Percentiles rank a stretch among this genome's conserved stretches.
phyloP scores from a whole-genome alignment of 1,140 invertebrate species.

The Drosophila trapezifrons region DNA sequence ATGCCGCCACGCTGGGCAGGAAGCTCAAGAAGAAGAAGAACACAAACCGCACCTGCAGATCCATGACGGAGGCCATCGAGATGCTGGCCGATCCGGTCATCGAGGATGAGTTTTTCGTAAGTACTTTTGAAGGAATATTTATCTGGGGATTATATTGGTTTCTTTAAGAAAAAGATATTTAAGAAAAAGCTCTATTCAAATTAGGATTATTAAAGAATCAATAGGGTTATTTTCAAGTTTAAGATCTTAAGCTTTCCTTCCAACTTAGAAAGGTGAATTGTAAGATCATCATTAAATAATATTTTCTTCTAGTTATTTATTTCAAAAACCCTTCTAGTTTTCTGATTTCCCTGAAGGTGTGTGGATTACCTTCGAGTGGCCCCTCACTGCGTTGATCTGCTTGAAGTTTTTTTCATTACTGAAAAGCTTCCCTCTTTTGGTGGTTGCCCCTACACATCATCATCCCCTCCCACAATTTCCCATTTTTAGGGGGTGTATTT shows the following conservation, averaged over 20 bases:
- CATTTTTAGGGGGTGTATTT: slow-evolving; percentile 65
- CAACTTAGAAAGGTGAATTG: no score
- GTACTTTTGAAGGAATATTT: slow-evolving; percentile 38
- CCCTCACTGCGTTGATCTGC: not conserved
- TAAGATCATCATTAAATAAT: no score
- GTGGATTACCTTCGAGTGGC: no score
- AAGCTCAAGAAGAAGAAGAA: slow-evolving; percentile 83
- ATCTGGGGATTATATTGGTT: not conserved
- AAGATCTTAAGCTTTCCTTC: no score
- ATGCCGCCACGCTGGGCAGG: slow-evolving; percentile 82
- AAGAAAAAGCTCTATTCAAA: not conserved
- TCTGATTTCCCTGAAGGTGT: no score
- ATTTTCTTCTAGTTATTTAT: no score
- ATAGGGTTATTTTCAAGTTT: no score
- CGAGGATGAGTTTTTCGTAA: slow-evolving; percentile 84
- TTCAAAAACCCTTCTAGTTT: no score
- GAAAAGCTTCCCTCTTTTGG: slow-evolving; percentile 7
- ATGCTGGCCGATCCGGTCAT: slow-evolving; percentile 84
- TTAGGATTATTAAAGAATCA: no score
- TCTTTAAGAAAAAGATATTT: not conserved
- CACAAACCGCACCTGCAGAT: slow-evolving; percentile 80
- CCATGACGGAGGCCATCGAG: slow-evolving; percentile 84
- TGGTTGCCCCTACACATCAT: not conserved
- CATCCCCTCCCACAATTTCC: slow-evolving; percentile 10
- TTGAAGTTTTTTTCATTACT: not conserved